Conservation (phyloP, 2,797 vertebrate genomes). For the Amazonetta brasiliensis region DNA sequence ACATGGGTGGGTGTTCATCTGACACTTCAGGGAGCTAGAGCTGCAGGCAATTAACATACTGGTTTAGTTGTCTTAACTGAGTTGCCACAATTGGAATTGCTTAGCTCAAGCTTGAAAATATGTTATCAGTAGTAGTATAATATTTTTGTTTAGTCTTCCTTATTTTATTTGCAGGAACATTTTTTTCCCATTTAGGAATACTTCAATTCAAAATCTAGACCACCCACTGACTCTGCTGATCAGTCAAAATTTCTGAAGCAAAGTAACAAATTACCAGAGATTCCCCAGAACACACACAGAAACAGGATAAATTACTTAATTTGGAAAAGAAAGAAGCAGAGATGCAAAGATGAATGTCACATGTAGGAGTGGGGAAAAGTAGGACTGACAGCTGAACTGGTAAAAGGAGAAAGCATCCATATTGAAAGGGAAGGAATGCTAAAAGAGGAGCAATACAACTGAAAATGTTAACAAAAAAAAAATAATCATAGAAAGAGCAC, state of each 20-base stretch:
- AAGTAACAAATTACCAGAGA: not conserved
- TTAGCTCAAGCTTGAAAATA: not conserved
- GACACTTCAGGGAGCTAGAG: not conserved
- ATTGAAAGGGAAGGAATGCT: not conserved
- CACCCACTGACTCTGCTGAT: not conserved
- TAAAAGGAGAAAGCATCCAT: not conserved
- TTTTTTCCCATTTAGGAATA: not conserved
- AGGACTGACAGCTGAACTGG: not conserved
- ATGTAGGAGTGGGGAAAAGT: not conserved
- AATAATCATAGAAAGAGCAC: not conserved
- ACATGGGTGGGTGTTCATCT: not conserved
- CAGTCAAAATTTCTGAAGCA: not conserved
- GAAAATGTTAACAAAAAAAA: not conserved
- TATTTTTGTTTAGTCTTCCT: not conserved
- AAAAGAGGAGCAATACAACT: not conserved
- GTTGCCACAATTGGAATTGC: not conserved
- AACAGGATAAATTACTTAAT: not conserved
- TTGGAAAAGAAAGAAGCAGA: not conserved
- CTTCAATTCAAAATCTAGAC: not conserved
- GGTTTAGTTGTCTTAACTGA: not conserved
- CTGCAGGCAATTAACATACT: not conserved
- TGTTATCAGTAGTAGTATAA: not conserved
- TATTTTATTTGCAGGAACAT: not conserved
- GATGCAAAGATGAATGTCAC: not conserved
- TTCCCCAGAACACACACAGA: not conserved